A percentile compares a stretch with the other conserved stretches of the same genome.
phyloP scores from a whole-genome alignment of 2,888 invertebrate genomes.

The Cephus pulcher region DNA sequence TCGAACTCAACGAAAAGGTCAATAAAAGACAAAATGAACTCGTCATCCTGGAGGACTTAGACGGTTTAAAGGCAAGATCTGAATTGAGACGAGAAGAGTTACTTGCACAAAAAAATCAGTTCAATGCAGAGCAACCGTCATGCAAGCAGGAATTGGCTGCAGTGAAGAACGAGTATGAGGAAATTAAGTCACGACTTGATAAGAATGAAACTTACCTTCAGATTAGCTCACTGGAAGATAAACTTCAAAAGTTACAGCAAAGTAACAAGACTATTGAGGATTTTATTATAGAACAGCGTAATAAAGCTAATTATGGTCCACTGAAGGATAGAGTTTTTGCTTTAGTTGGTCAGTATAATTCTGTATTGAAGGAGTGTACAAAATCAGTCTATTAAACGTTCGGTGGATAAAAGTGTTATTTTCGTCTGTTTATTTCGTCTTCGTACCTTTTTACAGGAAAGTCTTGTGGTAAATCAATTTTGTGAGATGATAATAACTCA shows the following conservation, averaged over 20 bases:
- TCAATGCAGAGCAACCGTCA: conserved; percentile 68
- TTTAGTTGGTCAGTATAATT: conserved; percentile 71
- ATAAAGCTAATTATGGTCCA: conserved; percentile 77
- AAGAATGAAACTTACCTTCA: conserved; percentile 80
- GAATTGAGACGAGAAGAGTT: conserved; percentile 71
- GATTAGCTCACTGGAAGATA: conserved; percentile 77
- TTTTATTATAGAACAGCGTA: conserved; percentile 75
- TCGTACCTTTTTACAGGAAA: conserved; percentile 58
- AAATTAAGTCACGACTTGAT: conserved; percentile 70
- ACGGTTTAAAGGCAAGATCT: conserved; percentile 70
- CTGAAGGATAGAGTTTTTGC: conserved; percentile 72
- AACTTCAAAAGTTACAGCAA: conserved; percentile 76
- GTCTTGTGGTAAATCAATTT: conserved; percentile 56
- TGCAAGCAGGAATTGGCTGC: conserved; percentile 69
- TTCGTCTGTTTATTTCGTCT: conserved; percentile 50
- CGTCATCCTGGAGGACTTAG: conserved; percentile 72
- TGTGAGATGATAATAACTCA: conserved; percentile 58
- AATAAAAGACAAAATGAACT: conserved; percentile 75
- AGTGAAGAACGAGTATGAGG: conserved; percentile 69
- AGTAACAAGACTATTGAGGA: conserved; percentile 77
- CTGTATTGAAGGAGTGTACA: conserved; percentile 64
- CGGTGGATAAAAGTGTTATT: not conserved
- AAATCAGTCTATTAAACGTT: conserved; percentile 41
- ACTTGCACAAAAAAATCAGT: conserved; percentile 67
- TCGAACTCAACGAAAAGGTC: conserved; percentile 77